Evolutionary conservation across 2,797 vertebrate species (phyloP), one percentile per base, ranked within the genome.

Genomic region (Manis javanica): DNA sequence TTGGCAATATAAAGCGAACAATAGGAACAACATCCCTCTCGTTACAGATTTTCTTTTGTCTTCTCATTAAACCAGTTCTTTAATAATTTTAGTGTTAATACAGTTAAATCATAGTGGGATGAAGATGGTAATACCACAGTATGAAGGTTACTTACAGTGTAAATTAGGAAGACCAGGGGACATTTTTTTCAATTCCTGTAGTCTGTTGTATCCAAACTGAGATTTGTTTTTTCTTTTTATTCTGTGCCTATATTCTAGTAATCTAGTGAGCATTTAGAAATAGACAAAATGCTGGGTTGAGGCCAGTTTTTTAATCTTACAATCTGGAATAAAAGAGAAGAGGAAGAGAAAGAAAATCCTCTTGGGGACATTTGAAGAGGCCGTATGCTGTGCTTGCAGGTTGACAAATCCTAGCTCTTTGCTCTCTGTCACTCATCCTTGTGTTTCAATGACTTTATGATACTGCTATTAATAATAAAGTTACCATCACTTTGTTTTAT

Each of bases 261-360:
- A 78, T 84, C n/a, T 89, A 72, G 68, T 77, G 49, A 96, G 37
- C 92, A 95, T 97, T 97, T 96, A 92, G 94, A 94, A 96, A 75
- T 90, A 68, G 83, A 49, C 39, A 68, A 23, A 90, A 79, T 92
- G 49, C 71, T 87, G 79, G 61, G 24, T 42, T n/a, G 69, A 57
- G 69, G 75, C 90, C 95, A 89, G 59, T 77, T 94, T 96, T 92
- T 95, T 34, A 87, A 87, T 95, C 87, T 93, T 95, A 82, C 19
- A 96, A 86, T 59, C 84, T 46, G 72, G 37, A 93, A 92, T 87
- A 63, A 94, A 92, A 88, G 53, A 71, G 31, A 90, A 31, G 61
- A 96, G 51, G 14, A 90, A 46, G 37, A 59, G 18, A 85, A 87
- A 90, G 93, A 16, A 49, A n/a, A 66, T 74, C 29, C 12, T 84